Conservation (phyloP, 2,113 vertebrate species). For the Camelus dromedarius region DNA sequence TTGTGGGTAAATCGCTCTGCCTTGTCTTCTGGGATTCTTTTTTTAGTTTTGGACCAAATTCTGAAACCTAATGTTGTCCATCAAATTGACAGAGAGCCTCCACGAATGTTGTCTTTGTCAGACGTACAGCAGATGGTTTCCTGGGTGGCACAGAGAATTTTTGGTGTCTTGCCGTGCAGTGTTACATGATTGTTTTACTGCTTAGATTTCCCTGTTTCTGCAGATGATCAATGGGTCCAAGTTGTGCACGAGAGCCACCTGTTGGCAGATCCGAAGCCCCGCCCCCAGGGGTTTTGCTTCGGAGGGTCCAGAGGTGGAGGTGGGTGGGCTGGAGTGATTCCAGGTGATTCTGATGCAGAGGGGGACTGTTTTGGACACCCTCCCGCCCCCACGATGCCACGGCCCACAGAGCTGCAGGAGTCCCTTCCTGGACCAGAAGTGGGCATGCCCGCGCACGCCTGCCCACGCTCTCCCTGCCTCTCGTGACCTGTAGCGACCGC, state of each 20-base stretch:
- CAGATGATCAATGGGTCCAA: neutral
- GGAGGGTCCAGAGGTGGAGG: neutral
- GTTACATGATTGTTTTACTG: fast-evolving
- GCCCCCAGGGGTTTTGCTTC: too few species aligned
- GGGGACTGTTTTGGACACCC: neutral
- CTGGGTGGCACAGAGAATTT: neutral
- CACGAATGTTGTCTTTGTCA: neutral
- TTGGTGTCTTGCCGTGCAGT: neutral
- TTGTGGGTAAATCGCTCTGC: neutral
- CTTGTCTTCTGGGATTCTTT: neutral
- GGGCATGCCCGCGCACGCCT: too few species aligned
- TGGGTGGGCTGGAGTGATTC: too few species aligned
- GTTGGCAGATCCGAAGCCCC: neutral
- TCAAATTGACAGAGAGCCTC: neutral
- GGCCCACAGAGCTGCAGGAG: fast-evolving
- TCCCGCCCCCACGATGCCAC: fast-evolving
- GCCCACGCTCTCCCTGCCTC: too few species aligned
- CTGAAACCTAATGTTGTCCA: neutral
- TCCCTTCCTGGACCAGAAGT: neutral
- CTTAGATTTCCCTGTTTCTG: neutral
- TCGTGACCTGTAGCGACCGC: too few species aligned
- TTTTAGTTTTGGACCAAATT: neutral
- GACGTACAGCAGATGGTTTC: neutral
- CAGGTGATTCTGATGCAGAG: neutral
- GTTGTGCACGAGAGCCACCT: too few species aligned